These are phyloP conservation scores for Pelosia muscerda DNA, from an alignment of 2,888 invertebrate species.

Conservation along the genomic window DNA sequence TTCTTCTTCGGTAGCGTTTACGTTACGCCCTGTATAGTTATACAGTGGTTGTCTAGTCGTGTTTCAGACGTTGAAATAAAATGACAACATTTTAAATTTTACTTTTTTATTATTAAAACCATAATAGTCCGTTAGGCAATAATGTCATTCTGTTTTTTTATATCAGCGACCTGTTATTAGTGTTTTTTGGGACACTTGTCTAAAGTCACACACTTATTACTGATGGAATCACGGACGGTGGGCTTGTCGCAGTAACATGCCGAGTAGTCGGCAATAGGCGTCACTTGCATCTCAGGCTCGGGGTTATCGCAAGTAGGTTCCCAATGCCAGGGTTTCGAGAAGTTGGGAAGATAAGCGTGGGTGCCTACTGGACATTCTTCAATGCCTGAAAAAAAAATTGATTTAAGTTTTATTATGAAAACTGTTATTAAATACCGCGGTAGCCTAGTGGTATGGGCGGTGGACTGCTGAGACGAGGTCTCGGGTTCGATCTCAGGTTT, in stretches of 20 bases:
- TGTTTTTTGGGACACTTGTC: slow-evolving; percentile 12
- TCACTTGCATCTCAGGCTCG: neutral
- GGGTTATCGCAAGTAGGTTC: slow-evolving; percentile 13
- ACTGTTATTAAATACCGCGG: too few species aligned
- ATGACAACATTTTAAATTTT: neutral
- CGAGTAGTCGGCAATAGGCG: slow-evolving; percentile 13
- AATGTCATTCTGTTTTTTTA: too few species aligned
- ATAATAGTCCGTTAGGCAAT: too few species aligned
- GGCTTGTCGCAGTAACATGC: slow-evolving; percentile 20
- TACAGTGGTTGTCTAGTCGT: too few species aligned
- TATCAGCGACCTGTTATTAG: neutral
- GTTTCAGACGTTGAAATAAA: too few species aligned
- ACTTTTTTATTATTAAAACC: too few species aligned
- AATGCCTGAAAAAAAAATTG: neutral
- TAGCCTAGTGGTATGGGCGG: too few species aligned
- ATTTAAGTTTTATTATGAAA: too few species aligned
- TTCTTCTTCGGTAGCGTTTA: too few species aligned
- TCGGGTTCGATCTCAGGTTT: too few species aligned
- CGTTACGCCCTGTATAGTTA: too few species aligned
- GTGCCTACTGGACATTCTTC: slow-evolving; percentile 15
- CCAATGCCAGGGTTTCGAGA: neutral
- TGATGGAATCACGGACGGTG: slow-evolving; percentile 12
- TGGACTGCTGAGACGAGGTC: too few species aligned
- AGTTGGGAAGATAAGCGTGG: neutral
- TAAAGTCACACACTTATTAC: slow-evolving; percentile 5